Percentiles rank a stretch among this genome's conserved stretches.
Conservation (phyloP, 2,113 vertebrate genomes). For the mouse (Mus musculus) region DNA sequence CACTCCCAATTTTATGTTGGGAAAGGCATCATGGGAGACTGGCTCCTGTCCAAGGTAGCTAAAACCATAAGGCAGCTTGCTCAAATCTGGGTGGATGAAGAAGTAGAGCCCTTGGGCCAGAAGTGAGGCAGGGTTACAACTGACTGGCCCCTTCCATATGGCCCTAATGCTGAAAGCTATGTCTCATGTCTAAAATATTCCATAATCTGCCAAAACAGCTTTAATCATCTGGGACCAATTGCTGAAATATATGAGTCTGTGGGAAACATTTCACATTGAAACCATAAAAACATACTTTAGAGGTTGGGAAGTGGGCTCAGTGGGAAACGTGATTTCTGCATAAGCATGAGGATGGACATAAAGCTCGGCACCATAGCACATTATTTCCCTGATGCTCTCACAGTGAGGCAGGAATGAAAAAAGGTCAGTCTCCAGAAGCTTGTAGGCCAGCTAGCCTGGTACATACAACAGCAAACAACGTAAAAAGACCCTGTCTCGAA, state of each 20-base stretch:
- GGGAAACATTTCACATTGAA: neutral
- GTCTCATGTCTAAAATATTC: neutral
- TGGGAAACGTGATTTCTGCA: neutral
- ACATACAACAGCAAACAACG: neutral
- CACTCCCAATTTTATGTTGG: neutral
- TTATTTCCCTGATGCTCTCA: neutral
- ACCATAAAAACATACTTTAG: neutral
- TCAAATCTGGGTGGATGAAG: neutral
- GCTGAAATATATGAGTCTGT: neutral
- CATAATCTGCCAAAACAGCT: neutral
- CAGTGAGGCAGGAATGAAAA: neutral
- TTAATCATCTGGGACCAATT: slow-evolving; percentile 1
- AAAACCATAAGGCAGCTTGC: neutral
- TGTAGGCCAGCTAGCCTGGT: neutral
- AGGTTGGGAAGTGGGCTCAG: neutral
- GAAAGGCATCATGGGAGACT: neutral
- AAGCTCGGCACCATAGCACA: neutral
- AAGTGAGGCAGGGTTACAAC: neutral
- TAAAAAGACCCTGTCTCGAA: neutral
- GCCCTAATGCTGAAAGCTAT: neutral
- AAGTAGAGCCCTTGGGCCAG: neutral
- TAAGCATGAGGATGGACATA: neutral
- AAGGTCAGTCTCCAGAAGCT: neutral
- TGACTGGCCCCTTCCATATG: neutral
- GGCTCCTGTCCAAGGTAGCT: neutral